Percentiles rank a stretch among this genome's conserved stretches.
Conservation (phyloP, 2,888 invertebrate species). For the Belgica antarctica region DNA sequence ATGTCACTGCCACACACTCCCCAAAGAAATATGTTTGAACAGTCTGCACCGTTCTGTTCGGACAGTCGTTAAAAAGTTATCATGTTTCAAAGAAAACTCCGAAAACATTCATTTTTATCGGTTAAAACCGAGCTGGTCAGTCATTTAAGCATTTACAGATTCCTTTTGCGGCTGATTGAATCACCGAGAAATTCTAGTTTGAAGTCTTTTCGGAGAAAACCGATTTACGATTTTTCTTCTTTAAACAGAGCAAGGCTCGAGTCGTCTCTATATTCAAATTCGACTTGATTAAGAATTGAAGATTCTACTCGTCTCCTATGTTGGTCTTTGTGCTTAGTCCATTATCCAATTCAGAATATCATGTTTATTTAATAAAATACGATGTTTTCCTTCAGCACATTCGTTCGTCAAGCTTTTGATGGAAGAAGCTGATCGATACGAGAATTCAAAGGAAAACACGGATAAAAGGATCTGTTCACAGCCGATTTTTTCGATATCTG, state of each 20-base stretch:
- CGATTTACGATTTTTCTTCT: neutral
- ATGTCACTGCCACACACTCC: too few species aligned
- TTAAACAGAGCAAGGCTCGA: neutral
- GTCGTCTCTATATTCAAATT: neutral
- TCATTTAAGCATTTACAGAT: neutral
- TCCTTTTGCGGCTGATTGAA: conserved; percentile 16
- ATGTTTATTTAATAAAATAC: conserved; percentile 37
- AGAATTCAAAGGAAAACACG: neutral
- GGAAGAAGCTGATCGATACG: neutral
- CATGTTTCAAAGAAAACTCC: conserved; percentile 1
- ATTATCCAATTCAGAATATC: conserved; percentile 37
- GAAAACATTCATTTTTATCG: neutral
- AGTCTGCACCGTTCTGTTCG: too few species aligned
- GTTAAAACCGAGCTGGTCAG: neutral
- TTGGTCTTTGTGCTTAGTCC: conserved; percentile 9
- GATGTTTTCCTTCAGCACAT: neutral
- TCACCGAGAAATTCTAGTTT: conserved; percentile 2
- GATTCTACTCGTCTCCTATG: conserved; percentile 16
- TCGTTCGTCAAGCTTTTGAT: neutral
- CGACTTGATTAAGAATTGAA: neutral
- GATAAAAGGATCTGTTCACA: neutral
- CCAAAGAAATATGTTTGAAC: too few species aligned
- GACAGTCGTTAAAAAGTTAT: neutral
- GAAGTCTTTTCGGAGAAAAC: too few species aligned
- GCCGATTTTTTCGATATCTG: conserved; percentile 4